These are phyloP conservation scores for Pogona vitticeps DNA, from an alignment of 2,113 vertebrate species.

Conservation along the genomic window DNA sequence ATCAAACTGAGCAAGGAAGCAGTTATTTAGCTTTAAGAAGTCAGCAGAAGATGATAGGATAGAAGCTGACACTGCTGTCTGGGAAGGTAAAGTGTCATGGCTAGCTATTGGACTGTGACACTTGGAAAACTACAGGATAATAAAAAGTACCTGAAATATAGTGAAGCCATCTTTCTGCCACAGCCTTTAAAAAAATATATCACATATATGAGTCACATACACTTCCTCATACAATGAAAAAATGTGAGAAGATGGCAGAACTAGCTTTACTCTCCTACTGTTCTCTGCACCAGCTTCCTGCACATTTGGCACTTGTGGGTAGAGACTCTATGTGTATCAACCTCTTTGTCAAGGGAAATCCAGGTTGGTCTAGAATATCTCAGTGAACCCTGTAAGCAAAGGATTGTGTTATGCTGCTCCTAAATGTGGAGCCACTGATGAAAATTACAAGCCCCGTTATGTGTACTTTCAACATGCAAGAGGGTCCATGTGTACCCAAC, in stretches of 20 bases:
- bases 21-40: slow-evolving; percentile 43
- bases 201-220: background rate
- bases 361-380: background rate
- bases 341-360: background rate
- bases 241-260: background rate
- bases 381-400: background rate
- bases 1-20: background rate
- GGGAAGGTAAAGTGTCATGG: slow-evolving; percentile 26
- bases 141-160: slow-evolving; percentile 37
- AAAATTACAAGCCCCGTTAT: too few species aligned
- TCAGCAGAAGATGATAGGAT: slow-evolving; percentile 32
- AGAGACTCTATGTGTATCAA: background rate
- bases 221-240: background rate
- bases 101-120: slow-evolving; percentile 2
- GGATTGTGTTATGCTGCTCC: background rate
- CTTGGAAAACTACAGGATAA: background rate
- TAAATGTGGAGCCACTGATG: background rate
- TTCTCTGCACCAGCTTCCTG: background rate
- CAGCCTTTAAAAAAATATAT: slow-evolving; percentile 8
- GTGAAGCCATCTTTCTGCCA: background rate
- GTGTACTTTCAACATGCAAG: background rate
- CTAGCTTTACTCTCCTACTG: too few species aligned
- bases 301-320: background rate
- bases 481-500: background rate
- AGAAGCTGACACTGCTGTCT: background rate